Percentiles rank a stretch among this genome's conserved stretches.
These are phyloP conservation scores for Venustaconcha ellipsiformis DNA, from an alignment of 1,140 invertebrate genomes.

Conservation along the genomic window DNA sequence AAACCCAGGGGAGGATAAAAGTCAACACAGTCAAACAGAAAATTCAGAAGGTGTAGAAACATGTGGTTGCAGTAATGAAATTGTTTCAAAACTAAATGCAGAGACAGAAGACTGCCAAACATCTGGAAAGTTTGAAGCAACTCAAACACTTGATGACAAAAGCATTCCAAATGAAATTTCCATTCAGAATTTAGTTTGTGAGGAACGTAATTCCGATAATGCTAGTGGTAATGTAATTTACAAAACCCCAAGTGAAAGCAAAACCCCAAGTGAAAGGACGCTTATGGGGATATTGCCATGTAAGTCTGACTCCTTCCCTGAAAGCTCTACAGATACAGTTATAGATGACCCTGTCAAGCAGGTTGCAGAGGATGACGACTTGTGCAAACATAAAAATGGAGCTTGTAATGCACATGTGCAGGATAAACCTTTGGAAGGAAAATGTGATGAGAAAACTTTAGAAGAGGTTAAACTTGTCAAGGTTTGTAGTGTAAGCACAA, in stretches of 20 bases:
- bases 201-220: constrained; percentile 11
- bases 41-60: too few species aligned
- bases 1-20: too few species aligned
- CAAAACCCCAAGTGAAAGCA: constrained; percentile 8
- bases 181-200: constrained; percentile 23
- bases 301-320: constrained; percentile 42
- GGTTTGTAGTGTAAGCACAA: constrained; percentile 63
- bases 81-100: too few species aligned
- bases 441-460: constrained; percentile 28
- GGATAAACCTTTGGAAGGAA: constrained; percentile 15
- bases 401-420: constrained; percentile 5
- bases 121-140: too few species aligned
- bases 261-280: constrained; percentile 6
- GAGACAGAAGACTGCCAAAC: too few species aligned
- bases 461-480: constrained; percentile 35
- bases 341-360: constrained; percentile 55
- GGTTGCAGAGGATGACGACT: constrained; percentile 10
- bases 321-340: constrained; percentile 71
- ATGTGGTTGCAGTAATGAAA: too few species aligned
- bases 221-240: constrained; percentile 8
- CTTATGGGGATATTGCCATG: not conserved
- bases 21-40: too few species aligned
- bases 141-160: not conserved
- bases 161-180: constrained; percentile 1
- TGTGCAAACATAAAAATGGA: not conserved